phyloP scores from a whole-genome alignment of 2,888 invertebrate species.

The Sphaerophoria taeniata region DNA sequence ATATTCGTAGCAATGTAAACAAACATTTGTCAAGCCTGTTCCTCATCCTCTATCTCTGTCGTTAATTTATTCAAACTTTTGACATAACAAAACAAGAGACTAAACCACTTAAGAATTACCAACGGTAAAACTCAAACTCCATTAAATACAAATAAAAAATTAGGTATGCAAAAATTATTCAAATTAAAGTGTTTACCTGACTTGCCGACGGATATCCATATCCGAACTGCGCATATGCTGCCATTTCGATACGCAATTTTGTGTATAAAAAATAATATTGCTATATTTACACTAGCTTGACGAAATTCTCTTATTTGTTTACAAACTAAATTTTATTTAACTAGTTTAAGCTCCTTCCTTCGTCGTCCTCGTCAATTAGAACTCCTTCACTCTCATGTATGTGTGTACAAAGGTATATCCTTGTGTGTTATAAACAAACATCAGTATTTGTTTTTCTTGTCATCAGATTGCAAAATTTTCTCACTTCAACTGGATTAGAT shows the following conservation, averaged over 20 bases:
- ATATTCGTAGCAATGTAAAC: too few species aligned
- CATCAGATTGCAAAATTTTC: conserved; percentile 61
- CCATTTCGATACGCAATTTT: conserved; percentile 77
- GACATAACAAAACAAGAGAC: too few species aligned
- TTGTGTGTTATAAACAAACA: conserved; percentile 72
- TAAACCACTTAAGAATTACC: too few species aligned
- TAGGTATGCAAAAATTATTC: background rate
- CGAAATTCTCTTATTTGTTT: background rate
- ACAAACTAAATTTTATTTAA: conserved; percentile 58
- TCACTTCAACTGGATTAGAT: conserved; percentile 63
- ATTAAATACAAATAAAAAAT: background rate
- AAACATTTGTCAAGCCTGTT: too few species aligned
- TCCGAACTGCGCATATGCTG: conserved; percentile 96
- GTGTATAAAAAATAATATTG: conserved; percentile 51
- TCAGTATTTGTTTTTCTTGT: conserved; percentile 50
- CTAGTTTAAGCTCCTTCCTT: conserved; percentile 58
- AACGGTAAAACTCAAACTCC: too few species aligned
- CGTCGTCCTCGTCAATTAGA: too few species aligned
- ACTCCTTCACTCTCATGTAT: too few species aligned
- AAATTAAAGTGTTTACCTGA: conserved; percentile 87
- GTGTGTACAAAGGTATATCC: conserved; percentile 30
- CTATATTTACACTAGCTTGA: conserved; percentile 68
- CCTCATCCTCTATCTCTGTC: too few species aligned
- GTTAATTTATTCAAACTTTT: too few species aligned
- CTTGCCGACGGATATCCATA: conserved; percentile 96